Percentiles rank a stretch among this genome's conserved stretches.
Conservation (phyloP, 2,797 vertebrate genomes). For the Hemibagrus guttatus region DNA sequence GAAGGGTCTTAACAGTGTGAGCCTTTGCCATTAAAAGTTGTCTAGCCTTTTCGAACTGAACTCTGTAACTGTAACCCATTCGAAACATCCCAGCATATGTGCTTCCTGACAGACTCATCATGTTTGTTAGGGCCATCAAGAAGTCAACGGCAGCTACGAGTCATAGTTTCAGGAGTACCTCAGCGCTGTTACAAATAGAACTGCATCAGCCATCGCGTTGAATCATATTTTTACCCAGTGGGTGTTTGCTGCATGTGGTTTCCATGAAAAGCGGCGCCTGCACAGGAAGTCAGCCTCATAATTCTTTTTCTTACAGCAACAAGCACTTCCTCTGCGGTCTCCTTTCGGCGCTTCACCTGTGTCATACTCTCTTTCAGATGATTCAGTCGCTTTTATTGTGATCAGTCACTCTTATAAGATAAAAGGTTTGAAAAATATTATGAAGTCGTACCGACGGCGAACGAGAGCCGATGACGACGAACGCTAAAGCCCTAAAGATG, state of each 20-base stretch:
- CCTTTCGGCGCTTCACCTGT: slow-evolving; percentile 51
- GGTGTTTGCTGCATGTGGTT: slow-evolving; percentile 41
- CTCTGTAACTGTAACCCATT: slow-evolving; percentile 2
- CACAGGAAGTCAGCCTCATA: slow-evolving; percentile 53
- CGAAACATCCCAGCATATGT: not conserved
- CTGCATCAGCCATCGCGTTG: not conserved
- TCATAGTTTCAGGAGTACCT: slow-evolving; percentile 13
- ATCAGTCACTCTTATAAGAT: slow-evolving; percentile 1
- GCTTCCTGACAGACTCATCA: not conserved
- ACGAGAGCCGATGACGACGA: not conserved
- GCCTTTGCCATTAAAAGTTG: slow-evolving; percentile 41
- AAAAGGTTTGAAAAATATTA: not conserved
- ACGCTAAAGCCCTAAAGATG: not conserved
- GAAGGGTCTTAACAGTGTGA: slow-evolving; percentile 58
- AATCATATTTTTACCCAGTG: slow-evolving; percentile 44
- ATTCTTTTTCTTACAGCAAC: slow-evolving; percentile 42
- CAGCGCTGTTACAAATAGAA: slow-evolving; percentile 11
- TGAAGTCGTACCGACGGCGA: not conserved
- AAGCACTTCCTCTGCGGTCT: slow-evolving; percentile 54
- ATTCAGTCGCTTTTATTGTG: slow-evolving; percentile 41
- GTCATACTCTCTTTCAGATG: slow-evolving; percentile 46
- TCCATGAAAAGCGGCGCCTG: slow-evolving; percentile 41
- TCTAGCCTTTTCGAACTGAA: slow-evolving; percentile 56
- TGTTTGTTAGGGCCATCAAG: not conserved
- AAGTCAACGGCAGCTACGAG: not conserved